Evolutionary conservation across 2,888 invertebrate genomes (phyloP).

Genomic region (Stramonita haemastoma): DNA sequence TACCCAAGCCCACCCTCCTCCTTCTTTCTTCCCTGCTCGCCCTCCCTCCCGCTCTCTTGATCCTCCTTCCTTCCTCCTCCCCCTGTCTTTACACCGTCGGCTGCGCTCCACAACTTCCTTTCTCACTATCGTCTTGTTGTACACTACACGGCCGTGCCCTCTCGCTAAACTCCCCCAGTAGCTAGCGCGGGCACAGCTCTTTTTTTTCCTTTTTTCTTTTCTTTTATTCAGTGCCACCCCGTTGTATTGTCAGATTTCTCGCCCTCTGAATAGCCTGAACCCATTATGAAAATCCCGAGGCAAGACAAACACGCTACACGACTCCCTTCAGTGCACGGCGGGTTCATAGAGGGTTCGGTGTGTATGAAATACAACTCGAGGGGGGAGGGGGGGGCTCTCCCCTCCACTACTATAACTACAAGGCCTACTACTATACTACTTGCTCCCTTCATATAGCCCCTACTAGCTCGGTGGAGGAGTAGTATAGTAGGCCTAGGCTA

Average conservation of each 20-base stretch:
- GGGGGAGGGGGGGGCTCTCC: background rate
- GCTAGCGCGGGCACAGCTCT: background rate
- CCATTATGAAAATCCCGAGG: slow-evolving; percentile 29
- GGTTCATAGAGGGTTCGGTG: slow-evolving; percentile 29
- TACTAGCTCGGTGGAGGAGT: background rate
- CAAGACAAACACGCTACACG: slow-evolving; percentile 38
- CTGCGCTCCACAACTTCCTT: slow-evolving; percentile 35
- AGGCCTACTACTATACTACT: background rate
- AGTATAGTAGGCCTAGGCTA: too few relatives aligned
- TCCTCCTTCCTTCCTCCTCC: background rate
- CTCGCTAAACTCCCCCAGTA: slow-evolving; percentile 14
- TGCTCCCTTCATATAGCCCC: too few relatives aligned
- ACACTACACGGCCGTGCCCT: slow-evolving; percentile 31
- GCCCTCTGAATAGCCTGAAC: slow-evolving; percentile 35
- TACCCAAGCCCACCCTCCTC: background rate
- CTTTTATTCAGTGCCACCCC: slow-evolving; percentile 28
- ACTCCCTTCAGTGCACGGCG: slow-evolving; percentile 18
- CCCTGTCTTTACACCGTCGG: slow-evolving; percentile 24
- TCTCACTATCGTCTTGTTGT: slow-evolving; percentile 16
- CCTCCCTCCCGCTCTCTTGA: slow-evolving; percentile 1
- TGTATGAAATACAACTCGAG: slow-evolving; percentile 35
- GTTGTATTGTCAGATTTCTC: slow-evolving; percentile 38
- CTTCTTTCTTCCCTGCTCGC: background rate
- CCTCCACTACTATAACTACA: background rate
- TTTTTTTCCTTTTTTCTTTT: background rate